Base-by-base conservation (phyloP, 1,140 invertebrate genomes). In the Lysiphlebus fabarum region DNA sequence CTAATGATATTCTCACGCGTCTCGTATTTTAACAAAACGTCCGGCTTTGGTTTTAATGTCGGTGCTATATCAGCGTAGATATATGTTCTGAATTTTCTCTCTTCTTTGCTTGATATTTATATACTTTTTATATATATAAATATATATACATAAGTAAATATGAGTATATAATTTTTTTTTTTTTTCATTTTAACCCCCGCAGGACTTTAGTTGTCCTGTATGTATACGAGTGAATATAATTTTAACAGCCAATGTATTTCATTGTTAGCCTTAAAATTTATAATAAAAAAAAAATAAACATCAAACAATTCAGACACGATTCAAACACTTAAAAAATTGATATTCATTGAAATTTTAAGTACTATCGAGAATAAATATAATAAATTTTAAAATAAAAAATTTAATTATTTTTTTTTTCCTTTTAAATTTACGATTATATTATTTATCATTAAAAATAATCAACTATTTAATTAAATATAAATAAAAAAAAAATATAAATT, bases 1-100 rank as follows among this genome's bases (percentile, higher is more conserved):
- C 71, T 78, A 76, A 79, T 75, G 77, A 78, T 76, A 78, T 77
- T 77, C 72, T 76, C 72, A 76, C 71, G 70, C 74, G 71, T 70
- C 67, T 75, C 73, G 70, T 76, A 72, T 75, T 77, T 77, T 69
- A 75, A 65, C 67, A 62, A 65, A 61, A 68, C 66, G 68, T 73
- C 67, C 65, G 64, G 68, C 67, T 70, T 65, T 70, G 72, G 66
- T 70, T 74, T 77, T 76, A 75, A 72, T 75, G 70, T 62, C 70
- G 67, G 65, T 67, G 65, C 69, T 64, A 58, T 51, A 62, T 58
- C 61, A 58, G 44, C 6, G 17, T 6, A 56, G 53, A 49, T 17
- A 49, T 49, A 49, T 49, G 17, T 26, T 26, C 17, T 26, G 17
- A 26, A 26, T 33, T 26, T 49, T 10, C 17, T 36, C 47, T 33